A percentile compares a stretch with the other conserved stretches of the same genome.
These are phyloP conservation scores for Anagyrus pseudococci DNA, from an alignment of 2,888 invertebrate species.

Conservation along the genomic window DNA sequence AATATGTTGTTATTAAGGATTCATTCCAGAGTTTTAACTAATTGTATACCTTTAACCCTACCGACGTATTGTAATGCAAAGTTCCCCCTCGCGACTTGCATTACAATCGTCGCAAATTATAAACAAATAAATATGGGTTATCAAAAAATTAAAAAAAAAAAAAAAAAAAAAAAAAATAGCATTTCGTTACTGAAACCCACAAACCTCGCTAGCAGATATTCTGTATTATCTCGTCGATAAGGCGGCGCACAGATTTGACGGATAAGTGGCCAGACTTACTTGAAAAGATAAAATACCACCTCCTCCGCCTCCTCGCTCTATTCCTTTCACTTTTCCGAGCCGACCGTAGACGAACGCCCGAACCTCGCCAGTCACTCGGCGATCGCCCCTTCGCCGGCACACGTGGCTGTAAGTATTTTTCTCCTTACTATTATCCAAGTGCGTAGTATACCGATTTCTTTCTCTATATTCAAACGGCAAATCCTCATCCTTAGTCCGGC, in stretches of 20 bases:
- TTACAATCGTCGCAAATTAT: constrained; percentile 27
- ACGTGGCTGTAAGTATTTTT: too few relatives aligned
- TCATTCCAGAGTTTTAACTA: constrained; percentile 36
- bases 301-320: constrained; percentile 25
- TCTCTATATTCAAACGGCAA: too few relatives aligned
- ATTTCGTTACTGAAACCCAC: not conserved
- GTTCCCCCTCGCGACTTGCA: constrained; percentile 10
- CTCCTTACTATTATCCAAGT: too few relatives aligned
- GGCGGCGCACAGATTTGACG: constrained; percentile 9
- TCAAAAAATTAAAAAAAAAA: constrained; percentile 13
- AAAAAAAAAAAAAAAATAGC: not conserved
- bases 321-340: constrained; percentile 37
- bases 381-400: too few relatives aligned
- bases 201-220: too few relatives aligned
- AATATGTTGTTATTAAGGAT: constrained; percentile 20
- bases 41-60: constrained; percentile 37
- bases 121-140: constrained; percentile 38
- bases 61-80: constrained; percentile 17
- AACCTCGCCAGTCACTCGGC: constrained; percentile 12
- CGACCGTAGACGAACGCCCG: not conserved
- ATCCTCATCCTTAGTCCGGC: too few relatives aligned
- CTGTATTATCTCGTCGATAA: not conserved
- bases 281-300: constrained; percentile 21
- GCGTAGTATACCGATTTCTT: too few relatives aligned
- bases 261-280: not conserved